Evolutionary conservation across 1,140 invertebrate genomes (phyloP).

Genomic region (Heliconius nattereri): DNA sequence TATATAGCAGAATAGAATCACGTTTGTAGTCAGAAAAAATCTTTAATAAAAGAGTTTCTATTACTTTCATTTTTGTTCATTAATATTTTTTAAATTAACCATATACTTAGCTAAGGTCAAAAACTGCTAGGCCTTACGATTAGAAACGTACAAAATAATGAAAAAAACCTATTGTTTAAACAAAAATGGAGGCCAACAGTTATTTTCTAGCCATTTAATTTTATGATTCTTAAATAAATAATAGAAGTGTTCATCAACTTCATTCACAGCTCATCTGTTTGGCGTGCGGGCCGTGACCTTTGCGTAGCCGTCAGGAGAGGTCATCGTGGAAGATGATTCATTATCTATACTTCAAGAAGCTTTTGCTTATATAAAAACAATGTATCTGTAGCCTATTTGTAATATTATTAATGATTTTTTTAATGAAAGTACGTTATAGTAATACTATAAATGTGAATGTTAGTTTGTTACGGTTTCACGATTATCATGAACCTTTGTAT

Average conservation of each 20-base stretch:
- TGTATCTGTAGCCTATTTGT: background rate
- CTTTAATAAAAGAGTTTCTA: background rate
- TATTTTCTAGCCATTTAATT: background rate
- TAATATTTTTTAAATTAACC: background rate
- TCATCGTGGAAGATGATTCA: constrained; percentile 29
- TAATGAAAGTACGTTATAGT: too few species aligned
- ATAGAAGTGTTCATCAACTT: constrained; percentile 24
- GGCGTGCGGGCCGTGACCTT: constrained; percentile 28
- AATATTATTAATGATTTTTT: too few species aligned
- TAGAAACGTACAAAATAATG: background rate
- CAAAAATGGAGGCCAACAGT: background rate
- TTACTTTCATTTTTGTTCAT: background rate
- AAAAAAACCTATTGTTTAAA: background rate
- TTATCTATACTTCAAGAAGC: constrained; percentile 17
- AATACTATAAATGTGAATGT: too few species aligned
- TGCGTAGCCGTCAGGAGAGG: constrained; percentile 29
- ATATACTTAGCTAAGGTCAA: background rate
- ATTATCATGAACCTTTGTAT: too few species aligned
- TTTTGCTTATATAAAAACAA: constrained; percentile 9
- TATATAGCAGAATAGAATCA: background rate
- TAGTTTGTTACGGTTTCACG: too few species aligned
- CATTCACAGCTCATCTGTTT: constrained; percentile 22
- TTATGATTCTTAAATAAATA: constrained; percentile 16
- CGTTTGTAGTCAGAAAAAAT: background rate
- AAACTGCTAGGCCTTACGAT: too few species aligned